Evolutionary conservation across 2,888 invertebrate genomes (phyloP), one percentile per base, ranked within the genome.

Genomic region (Cinara cedri): DNA sequence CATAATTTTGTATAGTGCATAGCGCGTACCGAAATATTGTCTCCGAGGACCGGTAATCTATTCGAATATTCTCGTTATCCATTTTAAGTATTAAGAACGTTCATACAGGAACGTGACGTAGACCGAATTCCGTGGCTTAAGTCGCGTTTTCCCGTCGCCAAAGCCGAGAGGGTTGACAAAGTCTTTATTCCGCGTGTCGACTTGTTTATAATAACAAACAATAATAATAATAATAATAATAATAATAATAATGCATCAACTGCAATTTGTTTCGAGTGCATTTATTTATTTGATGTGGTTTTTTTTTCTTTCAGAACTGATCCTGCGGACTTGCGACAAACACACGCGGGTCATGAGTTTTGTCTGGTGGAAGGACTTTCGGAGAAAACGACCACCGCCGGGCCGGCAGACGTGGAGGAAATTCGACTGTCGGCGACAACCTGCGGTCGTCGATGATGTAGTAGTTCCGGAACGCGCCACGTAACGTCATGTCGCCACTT

Each of bases 281-380:
- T 42, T 55, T 44, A 44, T 42, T 71, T 16, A 1, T 19, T 26
- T 24, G n/a, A n/a, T n/a, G 66, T 46, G 6, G 42, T 55, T 21
- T 68, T 70, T 70, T 70, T 57, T 26, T 11, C 34, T 72, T 72
- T 1, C 42, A 74, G 72, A 10, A 11, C 49, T 44, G n/a, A 62
- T 65, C 24, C 24, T n/a, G 9, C 24, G 44, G 9, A 24, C n/a
- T 24, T 10, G 44, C 34, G 34, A 34, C n/a, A 44, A 60, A 26
- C 76, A 46, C 66, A 9, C 46, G 10, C 57, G 49, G 68, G 68
- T 81, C 78, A 82, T 82, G 82, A 82, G 75, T 82, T 82, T 81
- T 72, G 75, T 80, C 72, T 81, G 82, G 82, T 81, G 82, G 82
- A 82, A 82, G 24, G 82, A 82, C 51, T 76, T 68, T 19, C 80